Conservation (phyloP, 2,113 vertebrate genomes). For the Rhinopomastus cyanomelas region DNA sequence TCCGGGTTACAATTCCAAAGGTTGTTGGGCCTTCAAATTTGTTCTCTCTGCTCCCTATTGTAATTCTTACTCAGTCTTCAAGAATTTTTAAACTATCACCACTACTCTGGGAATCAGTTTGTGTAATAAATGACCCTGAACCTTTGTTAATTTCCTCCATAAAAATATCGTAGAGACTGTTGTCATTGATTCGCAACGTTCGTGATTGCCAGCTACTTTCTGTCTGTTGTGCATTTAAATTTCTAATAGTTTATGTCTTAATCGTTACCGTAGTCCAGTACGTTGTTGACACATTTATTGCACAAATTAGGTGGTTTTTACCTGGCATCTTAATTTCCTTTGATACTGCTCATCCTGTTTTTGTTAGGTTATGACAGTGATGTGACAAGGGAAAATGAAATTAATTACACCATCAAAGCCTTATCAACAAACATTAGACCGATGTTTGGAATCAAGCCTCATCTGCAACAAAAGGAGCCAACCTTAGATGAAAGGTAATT, state of each 20-base stretch:
- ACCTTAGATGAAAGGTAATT: conserved; percentile 94
- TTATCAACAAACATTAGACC: conserved; percentile 94
- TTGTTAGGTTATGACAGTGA: conserved; percentile 95
- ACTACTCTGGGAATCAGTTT: not conserved
- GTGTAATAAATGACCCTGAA: not conserved
- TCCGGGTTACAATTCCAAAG: not conserved
- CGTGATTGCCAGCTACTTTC: not conserved
- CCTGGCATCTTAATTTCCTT: not conserved
- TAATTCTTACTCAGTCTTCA: not conserved
- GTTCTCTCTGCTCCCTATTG: not conserved
- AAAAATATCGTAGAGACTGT: not conserved
- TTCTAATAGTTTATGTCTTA: not conserved
- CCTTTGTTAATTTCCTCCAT: not conserved
- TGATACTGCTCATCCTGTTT: not conserved
- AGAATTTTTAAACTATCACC: not conserved
- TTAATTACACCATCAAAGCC: conserved; percentile 96
- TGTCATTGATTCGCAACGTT: not conserved
- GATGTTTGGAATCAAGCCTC: conserved; percentile 94
- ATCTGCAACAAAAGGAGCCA: conserved; percentile 94
- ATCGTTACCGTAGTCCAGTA: not conserved
- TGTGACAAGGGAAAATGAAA: conserved; percentile 95
- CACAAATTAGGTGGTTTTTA: not conserved
- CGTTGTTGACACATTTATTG: not conserved
- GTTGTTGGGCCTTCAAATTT: not conserved
- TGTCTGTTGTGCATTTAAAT: not conserved